Percentiles rank a stretch among this genome's conserved stretches.
Conservation (phyloP, 2,888 invertebrate genomes). For the Eristalis arbustorum region DNA sequence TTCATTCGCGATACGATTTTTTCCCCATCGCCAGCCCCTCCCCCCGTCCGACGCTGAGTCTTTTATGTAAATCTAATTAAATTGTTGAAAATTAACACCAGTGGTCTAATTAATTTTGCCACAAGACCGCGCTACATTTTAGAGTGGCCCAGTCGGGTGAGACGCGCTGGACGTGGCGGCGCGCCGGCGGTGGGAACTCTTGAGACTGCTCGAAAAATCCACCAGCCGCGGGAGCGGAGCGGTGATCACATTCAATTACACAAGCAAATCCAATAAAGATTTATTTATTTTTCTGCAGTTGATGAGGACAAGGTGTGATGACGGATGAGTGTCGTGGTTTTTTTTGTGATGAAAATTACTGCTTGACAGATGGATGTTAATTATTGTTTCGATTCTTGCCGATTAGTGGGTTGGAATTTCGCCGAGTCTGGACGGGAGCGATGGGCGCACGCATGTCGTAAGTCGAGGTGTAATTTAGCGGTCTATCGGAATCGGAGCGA, state of each 20-base stretch:
- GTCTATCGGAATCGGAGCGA: conserved; percentile 19
- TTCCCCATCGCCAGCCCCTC: background rate
- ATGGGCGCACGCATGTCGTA: background rate
- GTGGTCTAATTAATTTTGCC: conserved; percentile 53
- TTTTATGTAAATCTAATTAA: conserved; percentile 43
- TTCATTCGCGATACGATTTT: background rate
- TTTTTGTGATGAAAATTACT: conserved; percentile 12
- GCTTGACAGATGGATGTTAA: conserved; percentile 38
- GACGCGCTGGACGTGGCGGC: background rate
- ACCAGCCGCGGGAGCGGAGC: background rate
- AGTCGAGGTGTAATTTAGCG: conserved; percentile 30
- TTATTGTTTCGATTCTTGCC: conserved; percentile 19
- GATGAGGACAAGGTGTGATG: conserved; percentile 10
- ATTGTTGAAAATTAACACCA: conserved; percentile 54
- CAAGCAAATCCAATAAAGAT: conserved; percentile 7
- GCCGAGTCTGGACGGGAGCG: background rate
- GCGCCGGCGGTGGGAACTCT: background rate
- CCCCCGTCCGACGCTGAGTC: background rate
- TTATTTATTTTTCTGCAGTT: background rate
- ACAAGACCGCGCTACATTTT: conserved; percentile 48
- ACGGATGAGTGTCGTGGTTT: conserved; percentile 7
- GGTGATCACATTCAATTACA: background rate
- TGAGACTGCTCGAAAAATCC: background rate
- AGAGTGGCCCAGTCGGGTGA: conserved; percentile 12
- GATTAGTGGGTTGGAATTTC: conserved; percentile 6